Evolutionary conservation across 2,113 vertebrate species (phyloP), one percentile per base, ranked within the genome.

Genomic region (Climacteris rufus): DNA sequence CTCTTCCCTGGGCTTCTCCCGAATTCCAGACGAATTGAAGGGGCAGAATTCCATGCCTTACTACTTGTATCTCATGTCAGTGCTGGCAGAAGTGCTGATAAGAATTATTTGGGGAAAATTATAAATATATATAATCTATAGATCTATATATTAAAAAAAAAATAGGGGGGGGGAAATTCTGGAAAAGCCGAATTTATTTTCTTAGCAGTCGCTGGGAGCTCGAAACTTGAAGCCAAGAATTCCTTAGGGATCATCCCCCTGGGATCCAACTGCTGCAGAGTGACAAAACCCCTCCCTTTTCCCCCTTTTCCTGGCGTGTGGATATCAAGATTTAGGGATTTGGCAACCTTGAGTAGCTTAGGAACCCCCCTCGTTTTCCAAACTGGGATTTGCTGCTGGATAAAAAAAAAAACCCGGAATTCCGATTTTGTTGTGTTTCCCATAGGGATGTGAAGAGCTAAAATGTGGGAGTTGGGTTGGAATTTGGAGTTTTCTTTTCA

Each of bases 221-320:
- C 79, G 33, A 83, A 63, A 97, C 95, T 94, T 95, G 64, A 96
- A 97, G 76, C 93, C 83, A n/a, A 50, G 80, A 93, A 66, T 95
- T 96, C 70, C 87, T 45, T 66, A 22, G 94, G 92, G 89, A 83
- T 54, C 52, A 3, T 49, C 87, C 91, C 86, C 74, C 82, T 78
- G 44, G 13, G 76, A 95, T 94, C 98, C 85, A 84, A 97, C 97
- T 96, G 72, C 98, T 92, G 97, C 98, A 85, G 96, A 95, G 92
- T 85, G 97, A 87, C 97, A 98, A 98, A 98, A 44, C 12, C 11
- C 96, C 3, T 83, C 98, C 98, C 97, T 98, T 98, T 98, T 98
- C 98, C 98, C 97, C 95, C 97, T 96, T 97, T 83, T 92, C 95
- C 94, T 54, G 76, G 72, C 56, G 96, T 94, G 87, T 92, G 95